Conservation (phyloP, 92 coral and sea anemone genomes). For the Umimayanthus chanpuru region DNA sequence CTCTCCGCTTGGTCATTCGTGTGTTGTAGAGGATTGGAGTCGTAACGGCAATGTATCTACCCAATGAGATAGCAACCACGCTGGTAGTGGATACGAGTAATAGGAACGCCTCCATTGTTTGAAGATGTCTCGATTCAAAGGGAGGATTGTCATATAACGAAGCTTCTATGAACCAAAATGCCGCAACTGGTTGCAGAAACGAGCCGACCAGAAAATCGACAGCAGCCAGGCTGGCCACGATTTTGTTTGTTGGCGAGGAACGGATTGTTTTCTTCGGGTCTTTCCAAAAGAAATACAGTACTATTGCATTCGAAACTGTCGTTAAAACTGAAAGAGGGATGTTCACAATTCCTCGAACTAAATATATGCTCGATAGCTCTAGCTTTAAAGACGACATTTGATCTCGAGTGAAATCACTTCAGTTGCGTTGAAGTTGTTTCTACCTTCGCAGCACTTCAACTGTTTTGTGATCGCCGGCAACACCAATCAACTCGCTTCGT, state of each 20-base stretch:
- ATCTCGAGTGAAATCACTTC: not conserved
- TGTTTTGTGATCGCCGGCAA: no score
- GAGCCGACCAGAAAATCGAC: slow-evolving; percentile 35
- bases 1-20: slow-evolving; percentile 20
- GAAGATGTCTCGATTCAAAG: slow-evolving; percentile 39
- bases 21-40: slow-evolving; percentile 13
- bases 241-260: slow-evolving; percentile 19
- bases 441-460: not conserved
- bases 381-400: slow-evolving; percentile 11
- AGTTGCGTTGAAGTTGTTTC: not conserved
- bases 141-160: not conserved
- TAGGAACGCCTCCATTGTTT: slow-evolving; percentile 31
- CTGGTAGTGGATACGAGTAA: slow-evolving; percentile 22
- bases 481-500: not conserved
- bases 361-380: slow-evolving; percentile 2
- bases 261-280: slow-evolving; percentile 34
- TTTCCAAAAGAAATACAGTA: slow-evolving; percentile 34
- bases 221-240: slow-evolving; percentile 18
- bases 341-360: slow-evolving; percentile 25
- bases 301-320: slow-evolving; percentile 16
- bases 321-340: slow-evolving; percentile 29
- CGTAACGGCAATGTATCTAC: slow-evolving; percentile 30
- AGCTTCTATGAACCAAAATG: slow-evolving; percentile 30
- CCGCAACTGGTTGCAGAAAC: slow-evolving; percentile 25
- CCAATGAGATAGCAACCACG: slow-evolving; percentile 36